Evolutionary conservation across 2,113 vertebrate genomes (phyloP).

Genomic region (Lepisosteus oculatus): DNA sequence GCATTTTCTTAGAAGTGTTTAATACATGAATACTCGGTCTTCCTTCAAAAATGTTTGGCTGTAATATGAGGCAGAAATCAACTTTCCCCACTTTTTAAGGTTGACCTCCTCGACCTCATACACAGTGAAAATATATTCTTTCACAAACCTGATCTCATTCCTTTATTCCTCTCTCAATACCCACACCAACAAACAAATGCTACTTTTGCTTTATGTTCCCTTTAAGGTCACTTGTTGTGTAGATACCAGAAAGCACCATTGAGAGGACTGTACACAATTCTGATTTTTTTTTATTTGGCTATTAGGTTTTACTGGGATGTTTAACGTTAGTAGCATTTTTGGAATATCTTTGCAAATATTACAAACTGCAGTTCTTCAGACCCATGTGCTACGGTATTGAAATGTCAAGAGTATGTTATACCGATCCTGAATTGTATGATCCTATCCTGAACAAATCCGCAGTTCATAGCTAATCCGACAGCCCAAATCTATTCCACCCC

Average conservation of each 20-base stretch:
- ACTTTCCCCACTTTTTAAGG: no score
- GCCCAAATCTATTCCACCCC: neutral
- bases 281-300: constrained; percentile 46
- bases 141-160: no score
- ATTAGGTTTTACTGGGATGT: neutral
- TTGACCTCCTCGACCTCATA: no score
- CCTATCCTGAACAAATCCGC: neutral
- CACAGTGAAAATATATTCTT: no score
- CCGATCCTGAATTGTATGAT: no score
- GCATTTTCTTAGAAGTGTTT: no score
- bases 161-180: no score
- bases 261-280: constrained; percentile 42
- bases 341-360: neutral
- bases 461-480: no score
- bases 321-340: neutral
- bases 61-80: no score
- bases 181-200: neutral
- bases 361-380: neutral
- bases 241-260: constrained; percentile 58
- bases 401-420: neutral
- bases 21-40: no score
- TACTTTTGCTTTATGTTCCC: constrained; percentile 31
- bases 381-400: neutral
- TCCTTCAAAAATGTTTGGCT: no score
- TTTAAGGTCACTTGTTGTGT: constrained; percentile 36